Evolutionary conservation across 2,797 vertebrate genomes (phyloP).

Genomic region (Erpetoichthys calabaricus): DNA sequence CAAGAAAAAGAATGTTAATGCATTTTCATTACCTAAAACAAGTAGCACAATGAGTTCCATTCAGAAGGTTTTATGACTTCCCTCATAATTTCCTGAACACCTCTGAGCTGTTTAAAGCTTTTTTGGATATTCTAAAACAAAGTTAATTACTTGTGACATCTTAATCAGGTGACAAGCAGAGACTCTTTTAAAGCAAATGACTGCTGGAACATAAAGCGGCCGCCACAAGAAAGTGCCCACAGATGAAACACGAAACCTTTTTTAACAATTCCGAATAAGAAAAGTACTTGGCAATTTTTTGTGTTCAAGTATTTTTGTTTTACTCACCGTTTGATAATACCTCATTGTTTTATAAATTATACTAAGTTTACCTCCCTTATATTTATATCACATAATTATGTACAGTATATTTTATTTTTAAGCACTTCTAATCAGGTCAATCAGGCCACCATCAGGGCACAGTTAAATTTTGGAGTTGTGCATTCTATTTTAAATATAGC

Average conservation of each 20-base stretch:
- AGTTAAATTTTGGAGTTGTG: no score
- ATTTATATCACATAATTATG: no score
- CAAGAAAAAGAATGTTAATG: slow-evolving; percentile 3
- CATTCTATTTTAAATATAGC: no score
- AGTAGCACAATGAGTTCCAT: slow-evolving; percentile 6
- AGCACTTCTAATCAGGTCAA: no score
- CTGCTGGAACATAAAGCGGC: slow-evolving; percentile 3
- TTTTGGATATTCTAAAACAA: slow-evolving; percentile 19
- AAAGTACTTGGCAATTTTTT: no score
- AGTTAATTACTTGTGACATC: slow-evolving; percentile 12
- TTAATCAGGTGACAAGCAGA: slow-evolving; percentile 36
- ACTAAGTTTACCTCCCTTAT: no score
- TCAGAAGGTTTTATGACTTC: slow-evolving; percentile 11
- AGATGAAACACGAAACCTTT: background rate
- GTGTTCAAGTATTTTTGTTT: no score
- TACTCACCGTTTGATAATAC: no score
- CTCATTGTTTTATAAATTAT: no score
- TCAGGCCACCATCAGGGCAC: no score
- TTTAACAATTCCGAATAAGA: no score
- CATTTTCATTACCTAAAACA: slow-evolving; percentile 3
- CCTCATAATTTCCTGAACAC: slow-evolving; percentile 14
- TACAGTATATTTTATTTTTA: no score
- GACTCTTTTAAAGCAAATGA: slow-evolving; percentile 9
- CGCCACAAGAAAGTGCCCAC: slow-evolving; percentile 9
- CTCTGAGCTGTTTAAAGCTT: slow-evolving; percentile 15